A percentile compares a stretch with the other conserved stretches of the same genome.
Evolutionary conservation across 2,797 vertebrate genomes (phyloP).

Genomic region (Knipowitschia caucasica): DNA sequence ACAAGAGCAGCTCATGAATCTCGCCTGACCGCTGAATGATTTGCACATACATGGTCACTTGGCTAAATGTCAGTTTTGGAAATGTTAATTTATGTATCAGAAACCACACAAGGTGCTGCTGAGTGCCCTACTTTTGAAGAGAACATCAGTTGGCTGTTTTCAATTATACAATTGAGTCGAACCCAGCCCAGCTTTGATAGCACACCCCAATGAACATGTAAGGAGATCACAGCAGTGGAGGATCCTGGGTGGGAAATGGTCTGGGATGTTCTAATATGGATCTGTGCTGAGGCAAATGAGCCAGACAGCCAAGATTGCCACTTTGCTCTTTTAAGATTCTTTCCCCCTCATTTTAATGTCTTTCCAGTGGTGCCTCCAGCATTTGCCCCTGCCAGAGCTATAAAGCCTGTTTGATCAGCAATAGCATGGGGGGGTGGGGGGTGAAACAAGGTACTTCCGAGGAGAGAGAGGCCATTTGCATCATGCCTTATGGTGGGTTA

Average conservation of each 20-base stretch:
- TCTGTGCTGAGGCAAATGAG: slow-evolving; percentile 62
- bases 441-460: slow-evolving; percentile 38
- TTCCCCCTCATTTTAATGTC: slow-evolving; percentile 50
- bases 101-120: slow-evolving; percentile 19
- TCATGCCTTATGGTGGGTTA: slow-evolving; percentile 34
- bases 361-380: slow-evolving; percentile 40
- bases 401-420: slow-evolving; percentile 48
- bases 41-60: slow-evolving; percentile 3
- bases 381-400: slow-evolving; percentile 40
- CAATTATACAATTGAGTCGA: slow-evolving; percentile 61
- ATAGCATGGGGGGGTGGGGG: slow-evolving; percentile 42
- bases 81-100: slow-evolving; percentile 38
- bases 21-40: slow-evolving; percentile 37
- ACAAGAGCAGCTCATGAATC: slow-evolving; percentile 24
- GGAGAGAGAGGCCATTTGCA: slow-evolving; percentile 32
- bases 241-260: slow-evolving; percentile 54
- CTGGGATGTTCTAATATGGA: slow-evolving; percentile 62
- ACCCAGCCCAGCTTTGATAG: slow-evolving; percentile 42
- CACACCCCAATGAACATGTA: slow-evolving; percentile 23
- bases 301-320: slow-evolving; percentile 45
- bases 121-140: slow-evolving; percentile 42
- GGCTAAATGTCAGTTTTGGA: slow-evolving; percentile 13
- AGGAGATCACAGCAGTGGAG: slow-evolving; percentile 41
- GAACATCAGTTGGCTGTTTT: slow-evolving; percentile 57
- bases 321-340: slow-evolving; percentile 52